Evolutionary conservation across 2,797 vertebrate species (phyloP), one percentile per base, ranked within the genome.

Genomic region (Pseudochaenichthys georgianus): DNA sequence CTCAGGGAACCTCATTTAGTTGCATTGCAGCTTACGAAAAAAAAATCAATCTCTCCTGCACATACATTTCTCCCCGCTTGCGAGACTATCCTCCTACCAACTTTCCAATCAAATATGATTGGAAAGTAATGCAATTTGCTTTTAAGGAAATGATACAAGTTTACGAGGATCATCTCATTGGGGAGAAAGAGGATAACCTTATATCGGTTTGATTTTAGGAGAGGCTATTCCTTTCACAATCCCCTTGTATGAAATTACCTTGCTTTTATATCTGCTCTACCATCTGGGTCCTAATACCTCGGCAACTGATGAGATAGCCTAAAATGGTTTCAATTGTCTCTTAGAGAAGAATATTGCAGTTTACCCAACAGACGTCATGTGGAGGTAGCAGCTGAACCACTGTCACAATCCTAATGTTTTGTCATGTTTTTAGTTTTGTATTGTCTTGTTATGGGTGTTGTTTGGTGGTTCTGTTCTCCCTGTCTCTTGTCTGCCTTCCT

Each of bases 261-360:
- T 82, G 63, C 64, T 87, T 90, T 93, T 92, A 87, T 92, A 91
- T 93, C 91, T 83, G 81, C 79, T 71, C 61, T 67, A 53, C 86
- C 90, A 92, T 93, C 91, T 94, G 93, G 88, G 88, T 86, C 86
- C 81, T 73, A 81, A 93, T 92, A 87, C 87, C 75, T 80, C 68
- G 59, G 82, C 75, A 64, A 63, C 84, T 77, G 88, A 85, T 80
- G 83, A 87, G 80, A 55, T 46, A 57, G 57, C 60, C 79, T 70
- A 73, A 88, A 88, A 87, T 67, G 60, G 69, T 83, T 90, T 87
- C 23, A 82, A 85, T 84, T 85, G 85, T 86, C 73, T 86, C 58
- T 28, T 64, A 80, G 71, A 78, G 70, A 67, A 71, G 61, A 77
- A 83, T 74, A 81, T 64, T 86, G 50, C 15, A n/a, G 69, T 86